Conservation (phyloP, 1,140 invertebrate genomes). For the Drosophila repletoides region DNA sequence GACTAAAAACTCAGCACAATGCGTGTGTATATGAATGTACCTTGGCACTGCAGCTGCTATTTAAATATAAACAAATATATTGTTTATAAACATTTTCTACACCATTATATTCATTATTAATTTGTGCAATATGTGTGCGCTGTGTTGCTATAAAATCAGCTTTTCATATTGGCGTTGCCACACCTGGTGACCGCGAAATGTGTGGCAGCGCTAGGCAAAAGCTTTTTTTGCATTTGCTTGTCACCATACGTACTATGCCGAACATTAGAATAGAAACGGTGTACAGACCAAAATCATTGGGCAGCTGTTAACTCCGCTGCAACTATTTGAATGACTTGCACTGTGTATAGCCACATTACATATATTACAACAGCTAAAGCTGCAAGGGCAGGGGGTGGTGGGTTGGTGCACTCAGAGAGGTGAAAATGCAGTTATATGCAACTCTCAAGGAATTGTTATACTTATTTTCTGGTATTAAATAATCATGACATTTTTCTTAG, state of each 20-base stretch:
- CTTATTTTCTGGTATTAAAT: constrained; percentile 10
- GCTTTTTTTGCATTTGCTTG: constrained; percentile 30
- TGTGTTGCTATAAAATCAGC: constrained; percentile 39
- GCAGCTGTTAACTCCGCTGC: constrained; percentile 22
- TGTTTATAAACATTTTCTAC: constrained; percentile 51
- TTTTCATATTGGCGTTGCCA: constrained; percentile 34
- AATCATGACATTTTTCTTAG: constrained; percentile 12
- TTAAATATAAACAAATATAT: constrained; percentile 15
- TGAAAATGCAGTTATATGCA: constrained; percentile 2
- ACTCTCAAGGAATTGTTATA: background rate
- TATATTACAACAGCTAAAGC: too few relatives aligned
- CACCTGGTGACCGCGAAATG: background rate
- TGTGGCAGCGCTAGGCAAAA: constrained; percentile 24
- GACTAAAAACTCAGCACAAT: constrained; percentile 16
- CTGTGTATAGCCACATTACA: constrained; percentile 4
- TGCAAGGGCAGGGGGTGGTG: background rate
- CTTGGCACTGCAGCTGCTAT: background rate
- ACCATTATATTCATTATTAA: constrained; percentile 15
- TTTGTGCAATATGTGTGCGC: constrained; percentile 20
- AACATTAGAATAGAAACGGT: constrained; percentile 14
- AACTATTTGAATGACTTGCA: constrained; percentile 24
- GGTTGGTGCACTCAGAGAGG: background rate
- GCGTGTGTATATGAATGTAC: background rate
- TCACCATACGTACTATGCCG: constrained; percentile 14
- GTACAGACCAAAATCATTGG: constrained; percentile 7